A percentile compares a stretch with the other conserved stretches of the same genome.
Conservation (phyloP, 2,113 vertebrate species). For the Dicaeum eximium region DNA sequence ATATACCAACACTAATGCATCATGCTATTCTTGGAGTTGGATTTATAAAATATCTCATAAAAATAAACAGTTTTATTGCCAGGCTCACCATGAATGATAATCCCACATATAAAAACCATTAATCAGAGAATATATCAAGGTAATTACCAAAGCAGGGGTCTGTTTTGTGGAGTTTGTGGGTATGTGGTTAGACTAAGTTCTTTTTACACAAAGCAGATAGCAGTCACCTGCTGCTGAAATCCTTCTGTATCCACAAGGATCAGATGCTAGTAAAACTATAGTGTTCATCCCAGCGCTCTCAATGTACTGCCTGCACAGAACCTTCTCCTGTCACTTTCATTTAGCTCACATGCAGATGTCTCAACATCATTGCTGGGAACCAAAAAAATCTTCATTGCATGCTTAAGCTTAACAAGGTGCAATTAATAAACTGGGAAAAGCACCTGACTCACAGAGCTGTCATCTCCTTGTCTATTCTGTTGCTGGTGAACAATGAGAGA, state of each 20-base stretch:
- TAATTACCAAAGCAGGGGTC: neutral
- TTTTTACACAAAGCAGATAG: neutral
- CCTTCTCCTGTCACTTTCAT: neutral
- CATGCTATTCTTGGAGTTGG: neutral
- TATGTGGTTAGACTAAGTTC: neutral
- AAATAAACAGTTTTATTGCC: conserved; percentile 25
- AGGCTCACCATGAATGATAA: neutral
- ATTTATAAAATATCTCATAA: conserved; percentile 4
- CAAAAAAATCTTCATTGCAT: neutral
- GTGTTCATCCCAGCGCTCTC: neutral
- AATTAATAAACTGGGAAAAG: neutral
- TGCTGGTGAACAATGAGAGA: neutral
- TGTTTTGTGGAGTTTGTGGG: neutral
- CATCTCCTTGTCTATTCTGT: neutral
- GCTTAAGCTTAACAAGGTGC: neutral
- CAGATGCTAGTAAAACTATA: neutral
- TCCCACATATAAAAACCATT: conserved; percentile 43
- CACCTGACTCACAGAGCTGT: neutral
- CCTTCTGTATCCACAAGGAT: neutral
- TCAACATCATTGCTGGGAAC: neutral
- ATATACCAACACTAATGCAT: conserved; percentile 32
- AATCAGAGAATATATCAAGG: neutral
- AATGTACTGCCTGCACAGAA: neutral
- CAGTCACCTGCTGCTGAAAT: neutral
- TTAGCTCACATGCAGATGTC: neutral